These are phyloP conservation scores for Actenoides lindsayi DNA, from an alignment of 2,113 vertebrate genomes.

Conservation along the genomic window DNA sequence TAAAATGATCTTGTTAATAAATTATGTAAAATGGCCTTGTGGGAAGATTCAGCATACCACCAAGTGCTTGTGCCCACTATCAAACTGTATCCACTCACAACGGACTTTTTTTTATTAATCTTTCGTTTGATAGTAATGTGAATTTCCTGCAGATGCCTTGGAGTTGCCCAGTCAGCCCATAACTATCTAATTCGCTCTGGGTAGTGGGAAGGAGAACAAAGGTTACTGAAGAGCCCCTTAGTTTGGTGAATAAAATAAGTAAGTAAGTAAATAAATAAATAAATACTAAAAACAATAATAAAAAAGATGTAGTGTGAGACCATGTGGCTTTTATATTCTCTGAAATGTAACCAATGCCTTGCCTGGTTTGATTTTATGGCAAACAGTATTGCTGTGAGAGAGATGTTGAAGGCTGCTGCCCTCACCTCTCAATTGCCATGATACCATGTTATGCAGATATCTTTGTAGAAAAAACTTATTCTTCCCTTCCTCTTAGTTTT, in stretches of 20 bases:
- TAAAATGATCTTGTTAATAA: slow-evolving; percentile 62
- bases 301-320: neutral
- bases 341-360: neutral
- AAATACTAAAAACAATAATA: neutral
- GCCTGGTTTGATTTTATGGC: slow-evolving; percentile 14
- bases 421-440: neutral
- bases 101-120: slow-evolving; percentile 1
- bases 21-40: slow-evolving; percentile 68
- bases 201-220: slow-evolving; percentile 35
- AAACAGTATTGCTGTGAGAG: neutral
- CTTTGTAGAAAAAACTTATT: neutral
- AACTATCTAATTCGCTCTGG: slow-evolving; percentile 3
- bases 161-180: slow-evolving; percentile 20
- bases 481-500: neutral
- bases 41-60: slow-evolving; percentile 59
- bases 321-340: neutral
- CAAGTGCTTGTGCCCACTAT: slow-evolving; percentile 23
- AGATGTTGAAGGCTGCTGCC: neutral
- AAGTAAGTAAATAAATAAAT: too few species aligned
- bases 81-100: slow-evolving; percentile 46
- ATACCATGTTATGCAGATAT: neutral
- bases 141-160: slow-evolving; percentile 40
- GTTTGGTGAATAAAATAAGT: neutral
- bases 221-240: slow-evolving; percentile 19
- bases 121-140: slow-evolving; percentile 4